Conservation (phyloP, 2,797 vertebrate genomes). For the Potorous gilbertii region DNA sequence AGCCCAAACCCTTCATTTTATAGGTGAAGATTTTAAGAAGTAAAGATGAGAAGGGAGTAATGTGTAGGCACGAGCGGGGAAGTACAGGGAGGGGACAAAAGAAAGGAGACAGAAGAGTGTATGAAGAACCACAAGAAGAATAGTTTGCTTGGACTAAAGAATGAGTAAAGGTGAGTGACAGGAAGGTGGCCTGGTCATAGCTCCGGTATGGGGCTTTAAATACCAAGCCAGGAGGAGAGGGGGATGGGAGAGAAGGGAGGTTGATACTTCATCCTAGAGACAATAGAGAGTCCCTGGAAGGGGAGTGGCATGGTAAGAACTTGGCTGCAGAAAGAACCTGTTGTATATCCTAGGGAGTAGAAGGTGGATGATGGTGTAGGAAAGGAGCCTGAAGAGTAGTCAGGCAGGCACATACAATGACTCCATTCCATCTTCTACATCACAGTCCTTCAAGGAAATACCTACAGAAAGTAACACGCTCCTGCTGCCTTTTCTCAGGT, state of each 20-base stretch:
- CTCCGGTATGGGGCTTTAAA: not conserved
- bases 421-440: not conserved
- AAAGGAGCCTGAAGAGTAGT: not conserved
- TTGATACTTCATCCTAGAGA: not conserved
- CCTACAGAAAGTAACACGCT: not conserved
- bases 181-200: not conserved
- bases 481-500: not conserved
- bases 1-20: no score
- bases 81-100: rapidly evolving
- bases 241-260: not conserved
- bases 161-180: not conserved
- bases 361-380: not conserved
- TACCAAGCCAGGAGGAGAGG: not conserved
- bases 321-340: not conserved
- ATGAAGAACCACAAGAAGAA: not conserved
- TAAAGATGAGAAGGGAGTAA: not conserved
- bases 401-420: not conserved
- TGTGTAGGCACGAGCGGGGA: no score
- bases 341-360: not conserved
- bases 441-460: not conserved
- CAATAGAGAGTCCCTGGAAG: not conserved
- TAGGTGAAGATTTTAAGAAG: not conserved
- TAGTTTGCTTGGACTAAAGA: not conserved
- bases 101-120: not conserved
- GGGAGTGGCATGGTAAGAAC: not conserved